Evolutionary conservation across 2,797 vertebrate species (phyloP).

Genomic region (Alca torda): DNA sequence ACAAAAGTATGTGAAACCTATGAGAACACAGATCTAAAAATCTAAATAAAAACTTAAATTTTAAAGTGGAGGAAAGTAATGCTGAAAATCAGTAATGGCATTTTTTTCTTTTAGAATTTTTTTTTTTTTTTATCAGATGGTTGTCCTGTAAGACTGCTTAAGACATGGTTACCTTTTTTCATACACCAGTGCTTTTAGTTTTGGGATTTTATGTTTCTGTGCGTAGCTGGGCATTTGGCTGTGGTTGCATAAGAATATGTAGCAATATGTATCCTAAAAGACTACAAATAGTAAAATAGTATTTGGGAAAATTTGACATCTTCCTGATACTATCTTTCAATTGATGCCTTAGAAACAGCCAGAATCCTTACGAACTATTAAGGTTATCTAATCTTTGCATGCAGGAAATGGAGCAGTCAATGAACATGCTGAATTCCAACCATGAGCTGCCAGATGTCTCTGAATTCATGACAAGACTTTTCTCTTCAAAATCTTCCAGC

Average conservation of each 20-base stretch:
- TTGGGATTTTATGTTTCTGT: not conserved
- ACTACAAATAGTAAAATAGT: not conserved
- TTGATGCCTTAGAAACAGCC: not conserved
- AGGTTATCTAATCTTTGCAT: conserved; percentile 16
- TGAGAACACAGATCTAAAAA: not conserved
- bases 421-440: conserved; percentile 99
- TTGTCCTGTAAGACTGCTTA: conserved; percentile 51
- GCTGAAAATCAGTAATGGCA: not conserved
- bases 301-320: not conserved
- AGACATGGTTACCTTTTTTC: conserved; percentile 43
- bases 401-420: conserved; percentile 99
- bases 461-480: conserved; percentile 98
- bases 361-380: not conserved
- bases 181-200: not conserved
- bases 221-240: conserved; percentile 16
- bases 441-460: conserved; percentile 97
- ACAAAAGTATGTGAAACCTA: not conserved
- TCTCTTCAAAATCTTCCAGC: conserved; percentile 94
- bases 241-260: conserved; percentile 14
- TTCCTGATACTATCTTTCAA: not conserved
- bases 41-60: not conserved
- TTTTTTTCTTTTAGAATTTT: not conserved
- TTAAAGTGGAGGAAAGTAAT: not conserved
- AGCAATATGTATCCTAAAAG: not conserved
- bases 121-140: not conserved